Conservation (phyloP, 2,113 vertebrate species). For the Chitala chitala region DNA sequence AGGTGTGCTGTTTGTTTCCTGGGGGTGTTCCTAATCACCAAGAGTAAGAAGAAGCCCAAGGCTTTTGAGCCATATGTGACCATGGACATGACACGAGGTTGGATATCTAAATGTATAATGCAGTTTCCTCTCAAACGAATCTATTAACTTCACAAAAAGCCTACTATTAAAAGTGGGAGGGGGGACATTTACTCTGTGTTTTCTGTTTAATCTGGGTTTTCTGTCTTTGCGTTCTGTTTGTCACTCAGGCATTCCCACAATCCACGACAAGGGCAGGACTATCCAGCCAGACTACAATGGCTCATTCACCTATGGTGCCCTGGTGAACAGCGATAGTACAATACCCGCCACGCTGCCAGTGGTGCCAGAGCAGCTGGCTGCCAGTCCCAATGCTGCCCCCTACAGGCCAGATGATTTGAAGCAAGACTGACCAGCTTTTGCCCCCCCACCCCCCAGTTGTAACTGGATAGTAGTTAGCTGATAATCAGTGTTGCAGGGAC, state of each 20-base stretch:
- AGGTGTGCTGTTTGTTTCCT: conserved; percentile 81
- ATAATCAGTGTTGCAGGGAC: background rate
- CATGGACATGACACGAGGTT: conserved; percentile 89
- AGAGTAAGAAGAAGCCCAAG: conserved; percentile 73
- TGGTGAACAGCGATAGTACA: conserved; percentile 80
- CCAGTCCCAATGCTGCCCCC: conserved; percentile 41
- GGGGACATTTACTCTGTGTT: too few species aligned
- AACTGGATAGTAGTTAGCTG: too few species aligned
- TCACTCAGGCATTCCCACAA: conserved; percentile 76
- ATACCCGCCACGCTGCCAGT: conserved; percentile 64
- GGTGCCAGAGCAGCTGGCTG: conserved; percentile 61
- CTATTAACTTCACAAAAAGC: too few species aligned
- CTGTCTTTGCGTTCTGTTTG: background rate
- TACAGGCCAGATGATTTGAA: conserved; percentile 62
- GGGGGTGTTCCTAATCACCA: conserved; percentile 86
- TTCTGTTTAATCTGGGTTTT: too few species aligned
- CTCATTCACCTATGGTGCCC: conserved; percentile 87
- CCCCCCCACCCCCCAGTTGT: too few species aligned
- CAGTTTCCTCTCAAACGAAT: background rate
- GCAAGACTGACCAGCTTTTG: conserved; percentile 53
- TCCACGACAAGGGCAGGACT: conserved; percentile 78
- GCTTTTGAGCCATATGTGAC: conserved; percentile 90
- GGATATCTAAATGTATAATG: conserved; percentile 34
- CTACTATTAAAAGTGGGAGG: too few species aligned
- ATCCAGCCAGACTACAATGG: conserved; percentile 82